Evolutionary conservation across 2,797 vertebrate genomes (phyloP).

Genomic region (Scomberomorus guttatus): DNA sequence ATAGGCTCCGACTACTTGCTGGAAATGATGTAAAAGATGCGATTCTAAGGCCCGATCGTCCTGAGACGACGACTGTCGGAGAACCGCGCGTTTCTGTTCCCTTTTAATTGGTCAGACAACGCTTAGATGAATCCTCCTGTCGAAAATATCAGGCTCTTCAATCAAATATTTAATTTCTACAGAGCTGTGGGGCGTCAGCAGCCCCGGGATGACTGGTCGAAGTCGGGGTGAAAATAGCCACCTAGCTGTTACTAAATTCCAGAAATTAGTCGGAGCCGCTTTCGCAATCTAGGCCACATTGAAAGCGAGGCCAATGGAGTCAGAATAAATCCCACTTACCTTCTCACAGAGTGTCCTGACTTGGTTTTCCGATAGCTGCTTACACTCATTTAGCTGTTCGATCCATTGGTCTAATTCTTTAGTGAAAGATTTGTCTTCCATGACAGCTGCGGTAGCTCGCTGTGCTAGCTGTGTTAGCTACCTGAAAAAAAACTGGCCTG

Average conservation of each 20-base stretch:
- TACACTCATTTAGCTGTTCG: conserved; percentile 97
- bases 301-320: conserved; percentile 11
- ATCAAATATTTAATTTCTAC: fast-evolving
- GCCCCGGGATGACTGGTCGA: conserved; percentile 8
- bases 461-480: conserved; percentile 72
- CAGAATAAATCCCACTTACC: conserved; percentile 80
- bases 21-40: conserved; percentile 12
- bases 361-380: conserved; percentile 97
- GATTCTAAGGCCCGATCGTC: conserved; percentile 33
- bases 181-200: fast-evolving
- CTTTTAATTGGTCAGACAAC: fast-evolving
- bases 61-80: background rate
- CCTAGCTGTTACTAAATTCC: conserved; percentile 28
- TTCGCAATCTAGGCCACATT: conserved; percentile 54
- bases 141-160: fast-evolving
- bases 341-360: conserved; percentile 97
- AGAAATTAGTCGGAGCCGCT: conserved; percentile 69
- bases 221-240: conserved; percentile 27
- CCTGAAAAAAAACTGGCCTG: conserved; percentile 65
- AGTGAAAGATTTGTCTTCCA: conserved; percentile 94
- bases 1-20: conserved; percentile 51
- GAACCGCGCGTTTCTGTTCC: fast-evolving
- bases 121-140: fast-evolving
- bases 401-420: conserved; percentile 97
- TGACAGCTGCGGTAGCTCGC: conserved; percentile 73